Conservation (phyloP, 2,888 invertebrate species). For the Lutraria lutraria region DNA sequence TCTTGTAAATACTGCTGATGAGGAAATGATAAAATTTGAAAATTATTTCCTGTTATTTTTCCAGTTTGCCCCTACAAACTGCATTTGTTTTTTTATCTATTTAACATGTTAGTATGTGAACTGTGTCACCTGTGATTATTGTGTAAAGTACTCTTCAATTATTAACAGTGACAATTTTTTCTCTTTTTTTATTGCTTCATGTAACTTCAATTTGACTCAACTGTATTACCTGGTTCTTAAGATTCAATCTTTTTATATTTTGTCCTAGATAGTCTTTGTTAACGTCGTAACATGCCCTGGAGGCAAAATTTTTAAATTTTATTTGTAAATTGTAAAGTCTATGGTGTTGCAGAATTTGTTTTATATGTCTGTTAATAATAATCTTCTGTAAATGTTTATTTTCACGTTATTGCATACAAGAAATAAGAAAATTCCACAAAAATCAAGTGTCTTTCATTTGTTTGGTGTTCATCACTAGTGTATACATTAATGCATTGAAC, state of each 20-base stretch:
- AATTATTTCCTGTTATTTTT: no score
- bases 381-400: constrained; percentile 23
- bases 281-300: not conserved
- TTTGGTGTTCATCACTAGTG: no score
- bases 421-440: constrained; percentile 17
- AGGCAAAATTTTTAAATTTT: constrained; percentile 16
- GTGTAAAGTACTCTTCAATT: no score
- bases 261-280: not conserved
- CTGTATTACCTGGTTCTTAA: not conserved
- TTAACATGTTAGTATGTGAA: no score
- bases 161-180: no score
- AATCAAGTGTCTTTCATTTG: not conserved
- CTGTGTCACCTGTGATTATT: no score
- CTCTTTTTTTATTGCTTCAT: not conserved
- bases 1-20: no score
- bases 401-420: constrained; percentile 25
- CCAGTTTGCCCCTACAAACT: no score
- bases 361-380: not conserved
- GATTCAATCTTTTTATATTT: not conserved
- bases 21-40: no score
- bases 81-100: no score
- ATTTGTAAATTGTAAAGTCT: constrained; percentile 6
- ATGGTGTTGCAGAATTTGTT: constrained; percentile 17
- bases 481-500: no score
- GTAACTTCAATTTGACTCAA: not conserved